phyloP scores from a whole-genome alignment of 2,113 vertebrate species.

The Hassar affinis region DNA sequence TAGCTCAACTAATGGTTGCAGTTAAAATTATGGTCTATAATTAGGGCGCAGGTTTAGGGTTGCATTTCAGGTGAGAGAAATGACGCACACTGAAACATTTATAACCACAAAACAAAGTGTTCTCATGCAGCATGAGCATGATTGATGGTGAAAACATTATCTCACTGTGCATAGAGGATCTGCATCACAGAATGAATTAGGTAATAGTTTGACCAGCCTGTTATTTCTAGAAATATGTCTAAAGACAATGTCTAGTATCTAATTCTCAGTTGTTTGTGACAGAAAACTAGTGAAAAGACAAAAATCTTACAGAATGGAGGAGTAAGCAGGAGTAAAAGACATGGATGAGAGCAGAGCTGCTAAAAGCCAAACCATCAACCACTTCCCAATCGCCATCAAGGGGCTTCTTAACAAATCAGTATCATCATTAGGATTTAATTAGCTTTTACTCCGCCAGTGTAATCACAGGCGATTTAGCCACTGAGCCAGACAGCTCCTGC shows the following conservation, averaged over 20 bases:
- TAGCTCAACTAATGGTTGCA: background rate
- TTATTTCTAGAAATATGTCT: background rate
- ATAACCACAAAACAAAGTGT: background rate
- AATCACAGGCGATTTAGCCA: background rate
- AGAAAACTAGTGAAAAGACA: background rate
- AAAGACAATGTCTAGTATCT: background rate
- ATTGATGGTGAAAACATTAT: background rate
- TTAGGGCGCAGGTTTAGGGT: background rate
- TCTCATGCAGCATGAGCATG: background rate
- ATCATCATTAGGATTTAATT: constrained; percentile 23
- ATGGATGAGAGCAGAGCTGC: background rate
- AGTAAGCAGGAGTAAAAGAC: background rate
- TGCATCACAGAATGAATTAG: background rate
- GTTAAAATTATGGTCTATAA: background rate
- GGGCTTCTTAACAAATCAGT: background rate
- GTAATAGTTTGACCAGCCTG: background rate
- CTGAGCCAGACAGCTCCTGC: background rate
- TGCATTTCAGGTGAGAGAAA: background rate
- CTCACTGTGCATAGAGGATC: background rate
- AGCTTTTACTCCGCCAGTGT: background rate
- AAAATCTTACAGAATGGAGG: background rate
- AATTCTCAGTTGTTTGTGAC: background rate
- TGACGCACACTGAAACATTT: background rate
- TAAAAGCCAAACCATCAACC: background rate
- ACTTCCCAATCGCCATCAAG: background rate